Evolutionary conservation across 2,113 vertebrate genomes (phyloP), one percentile per base, ranked within the genome.

Genomic region (Blennius ocellaris): DNA sequence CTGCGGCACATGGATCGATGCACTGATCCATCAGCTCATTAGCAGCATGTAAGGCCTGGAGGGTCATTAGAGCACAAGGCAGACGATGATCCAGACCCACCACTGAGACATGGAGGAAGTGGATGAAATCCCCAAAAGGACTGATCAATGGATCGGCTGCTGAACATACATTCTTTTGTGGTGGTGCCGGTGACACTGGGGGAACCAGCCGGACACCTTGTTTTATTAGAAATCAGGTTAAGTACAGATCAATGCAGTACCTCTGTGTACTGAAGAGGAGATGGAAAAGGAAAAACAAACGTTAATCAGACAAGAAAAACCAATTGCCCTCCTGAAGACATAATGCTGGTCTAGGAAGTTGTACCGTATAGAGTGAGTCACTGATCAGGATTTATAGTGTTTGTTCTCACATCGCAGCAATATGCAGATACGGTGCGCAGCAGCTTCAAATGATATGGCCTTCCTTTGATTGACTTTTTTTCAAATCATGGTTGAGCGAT

Each of bases 11-110:
- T 50, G 63, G 83, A 90, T 92, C 90, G 68, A 91, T 92, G 69
- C 58, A 3, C 89, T 88, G 89, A 87, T 90, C 86, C 88, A 90
- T 92, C 89, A 85, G 88, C 89, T 92, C 91, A 91, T 92, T 92
- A 92, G 85, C 82, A 57, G 78, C 47, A 70, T 78, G 86, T 77
- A 84, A 80, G 66, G 60, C 83, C 77, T 65, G 70, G 78, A 84
- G 73, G 81, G 84, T 87, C 85, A 81, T 90, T 89, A 79, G 63
- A 87, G 73, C 76, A 17, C 57, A 16, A 65, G 75, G 76, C 75
- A 67, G 81, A 77, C n/a, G 58, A 76, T 78, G 83, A 88, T 82
- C 76, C 82, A 69, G 74, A 76, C 87, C 21, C 63, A 68, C 69
- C 75, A 76, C 43, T 1, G 51, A 90, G 83, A 82, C 64, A 15